Evolutionary conservation across 2,797 vertebrate genomes (phyloP), one percentile per base, ranked within the genome.

Genomic region (Acanthurus tractus): DNA sequence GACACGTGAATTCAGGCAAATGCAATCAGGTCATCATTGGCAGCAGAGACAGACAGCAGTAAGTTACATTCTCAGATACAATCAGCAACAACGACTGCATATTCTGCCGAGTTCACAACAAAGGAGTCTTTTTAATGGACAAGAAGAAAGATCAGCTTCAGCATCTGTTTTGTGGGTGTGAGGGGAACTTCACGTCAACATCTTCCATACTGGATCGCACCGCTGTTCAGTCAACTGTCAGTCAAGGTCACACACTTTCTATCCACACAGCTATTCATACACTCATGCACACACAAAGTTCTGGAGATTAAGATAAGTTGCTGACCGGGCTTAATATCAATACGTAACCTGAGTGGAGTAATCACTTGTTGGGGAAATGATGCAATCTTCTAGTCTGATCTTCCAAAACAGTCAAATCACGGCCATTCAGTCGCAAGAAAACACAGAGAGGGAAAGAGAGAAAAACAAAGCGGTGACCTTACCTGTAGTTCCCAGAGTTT

Each of bases 401-500:
- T 83, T 74, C 69, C 70, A 70, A 78, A 89, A 89, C 84, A 82
- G 77, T 59, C 44, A 70, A 82, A 81, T 70, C 73, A 69, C 55
- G 56, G 59, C 86, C 62, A 74, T 62, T 23, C 13, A 50, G 46
- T 48, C 61, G 42, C 45, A 79, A 18, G 71, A 72, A 68, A 65
- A 79, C 23, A 78, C 2, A 6, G 58, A 10, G 6, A n/a, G 22
- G 20, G 11, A 40, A 9, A 11, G 11, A 49, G 42, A 1, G 17
- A 48, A 18, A 56, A 49, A 65, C 40, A 10, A 6, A 40, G 57
- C 38, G 23, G 45, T 73, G 78, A 82, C 82, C 96, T 96, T 94
- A 99, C 98, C 98, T 66, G 96, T 92, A 79, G 95, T 97, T 89
- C 98, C 98, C 44, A 99, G 96, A 36, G 97, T 98, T 93, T 99